Conservation (phyloP, 2,113 vertebrate species). For the Pelmatolapia mariae region DNA sequence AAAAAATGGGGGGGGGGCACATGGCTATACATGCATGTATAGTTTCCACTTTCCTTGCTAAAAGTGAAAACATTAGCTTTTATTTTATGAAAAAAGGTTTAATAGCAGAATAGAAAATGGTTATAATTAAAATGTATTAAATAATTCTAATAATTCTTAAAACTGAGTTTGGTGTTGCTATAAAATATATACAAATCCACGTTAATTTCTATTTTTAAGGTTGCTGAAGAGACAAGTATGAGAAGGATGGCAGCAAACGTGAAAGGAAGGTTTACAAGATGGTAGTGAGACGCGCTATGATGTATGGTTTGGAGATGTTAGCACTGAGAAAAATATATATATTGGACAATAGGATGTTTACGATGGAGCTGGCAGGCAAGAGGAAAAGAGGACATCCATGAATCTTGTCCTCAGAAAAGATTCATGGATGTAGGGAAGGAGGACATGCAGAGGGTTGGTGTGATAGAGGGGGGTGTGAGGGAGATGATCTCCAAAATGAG, state of each 20-base stretch:
- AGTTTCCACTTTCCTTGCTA: background rate
- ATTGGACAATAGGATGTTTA: background rate
- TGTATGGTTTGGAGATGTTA: background rate
- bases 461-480: background rate
- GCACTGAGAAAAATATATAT: background rate
- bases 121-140: background rate
- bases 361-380: background rate
- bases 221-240: background rate
- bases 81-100: background rate
- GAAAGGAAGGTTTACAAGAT: background rate
- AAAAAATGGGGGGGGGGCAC: background rate
- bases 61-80: background rate
- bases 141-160: background rate
- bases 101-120: background rate
- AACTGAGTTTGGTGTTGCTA: background rate
- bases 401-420: background rate
- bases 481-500: background rate
- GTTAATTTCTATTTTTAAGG: background rate
- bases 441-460: background rate
- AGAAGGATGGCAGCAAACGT: background rate
- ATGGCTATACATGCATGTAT: background rate
- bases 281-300: rapidly evolving
- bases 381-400: background rate
- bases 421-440: background rate
- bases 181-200: background rate